Conservation (phyloP, 2,797 vertebrate species). For the Cryptoprocta ferox region DNA sequence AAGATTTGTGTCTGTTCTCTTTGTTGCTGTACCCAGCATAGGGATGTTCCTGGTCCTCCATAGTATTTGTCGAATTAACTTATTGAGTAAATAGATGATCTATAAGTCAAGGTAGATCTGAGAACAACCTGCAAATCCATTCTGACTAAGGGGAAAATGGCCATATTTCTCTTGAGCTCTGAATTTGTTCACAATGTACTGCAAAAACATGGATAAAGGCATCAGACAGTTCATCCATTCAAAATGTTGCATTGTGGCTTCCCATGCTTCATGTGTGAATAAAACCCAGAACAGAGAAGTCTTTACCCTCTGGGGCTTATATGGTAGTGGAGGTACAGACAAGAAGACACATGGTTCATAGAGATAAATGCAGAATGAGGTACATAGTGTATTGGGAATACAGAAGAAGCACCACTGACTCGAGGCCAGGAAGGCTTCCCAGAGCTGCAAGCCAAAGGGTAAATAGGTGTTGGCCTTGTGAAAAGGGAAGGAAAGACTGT, state of each 20-base stretch:
- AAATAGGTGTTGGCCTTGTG: background rate
- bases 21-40: background rate
- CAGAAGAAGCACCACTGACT: background rate
- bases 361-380: background rate
- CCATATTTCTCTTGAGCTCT: background rate
- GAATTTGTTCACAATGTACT: background rate
- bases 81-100: background rate
- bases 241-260: background rate
- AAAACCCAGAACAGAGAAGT: background rate
- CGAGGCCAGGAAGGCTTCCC: background rate
- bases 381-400: rapidly evolving
- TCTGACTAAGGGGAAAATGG: background rate
- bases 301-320: background rate
- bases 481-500: background rate
- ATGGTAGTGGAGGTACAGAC: background rate
- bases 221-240: background rate
- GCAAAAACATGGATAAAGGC: background rate
- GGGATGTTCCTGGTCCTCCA: background rate
- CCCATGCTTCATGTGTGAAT: background rate
- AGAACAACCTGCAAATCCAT: background rate
- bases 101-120: background rate
- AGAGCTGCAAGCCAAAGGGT: background rate
- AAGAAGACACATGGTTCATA: background rate
- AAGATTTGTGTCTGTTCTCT: background rate
- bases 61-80: background rate